Evolutionary conservation across 2,888 invertebrate species (phyloP), one percentile per base, ranked within the genome.

Genomic region (Epistrophe grossulariae): DNA sequence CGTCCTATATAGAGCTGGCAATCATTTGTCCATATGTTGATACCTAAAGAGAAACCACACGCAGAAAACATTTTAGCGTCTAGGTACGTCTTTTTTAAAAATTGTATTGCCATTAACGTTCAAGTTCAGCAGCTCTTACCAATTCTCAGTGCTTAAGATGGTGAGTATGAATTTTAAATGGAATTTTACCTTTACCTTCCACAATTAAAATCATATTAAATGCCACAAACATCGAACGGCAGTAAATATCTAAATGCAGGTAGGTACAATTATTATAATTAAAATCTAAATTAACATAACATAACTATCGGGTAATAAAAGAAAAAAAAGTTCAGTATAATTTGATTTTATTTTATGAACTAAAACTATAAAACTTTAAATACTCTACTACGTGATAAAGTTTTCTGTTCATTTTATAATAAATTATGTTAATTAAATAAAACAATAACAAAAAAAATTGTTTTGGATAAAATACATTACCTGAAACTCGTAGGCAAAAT

Each of bases 401-500:
- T 55, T 55, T 70, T 70, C 70, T 70, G 55, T 70, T 70, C 40
- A 40, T n/a, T 38, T 10, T 9, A n/a, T n/a, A n/a, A n/a, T n/a
- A n/a, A 17, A 35, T 15, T 5, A 24, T 55, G 3, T 40, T 17
- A 68, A 55, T 19, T 43, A 40, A 9, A 43, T n/a, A 62, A 62
- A 38, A 60, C 15, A 38, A 31, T 6, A 15, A 15, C 15, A 24
- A 24, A 43, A 0, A 60, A 77, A 13, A 31, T 38, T 59, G 77
- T 48, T 59, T 79, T 94, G 94, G 74, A 79, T 77, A 80, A 74
- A 73, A 80, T 81, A 80, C 50, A n/a, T 92, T 93, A 95, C 95
- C 95, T 94, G 94, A 93, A 95, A 95, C 93, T 95, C 95, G 92
- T 94, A 95, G 88, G 94, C 94, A 93, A 95, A 95, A 93, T 95